phyloP scores from a whole-genome alignment of 2,888 invertebrate species.

The Onthophagus sagittarius region DNA sequence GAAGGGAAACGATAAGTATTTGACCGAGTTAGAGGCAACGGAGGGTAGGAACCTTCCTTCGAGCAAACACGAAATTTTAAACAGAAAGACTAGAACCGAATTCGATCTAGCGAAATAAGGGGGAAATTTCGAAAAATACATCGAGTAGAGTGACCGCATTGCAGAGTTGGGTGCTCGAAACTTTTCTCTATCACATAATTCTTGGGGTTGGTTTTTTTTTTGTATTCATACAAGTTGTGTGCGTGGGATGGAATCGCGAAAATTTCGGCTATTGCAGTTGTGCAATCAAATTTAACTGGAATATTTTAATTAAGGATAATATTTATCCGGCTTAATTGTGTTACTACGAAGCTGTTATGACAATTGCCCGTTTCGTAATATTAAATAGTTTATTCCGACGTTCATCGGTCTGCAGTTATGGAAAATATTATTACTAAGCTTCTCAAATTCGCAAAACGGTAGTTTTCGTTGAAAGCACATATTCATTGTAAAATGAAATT shows the following conservation, averaged over 20 bases:
- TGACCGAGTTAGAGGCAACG: neutral
- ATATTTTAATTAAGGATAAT: slow-evolving; percentile 8
- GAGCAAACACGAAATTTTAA: neutral
- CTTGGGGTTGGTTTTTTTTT: slow-evolving; percentile 1
- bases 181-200: neutral
- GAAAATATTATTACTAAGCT: neutral
- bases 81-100: neutral
- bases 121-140: neutral
- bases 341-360: neutral
- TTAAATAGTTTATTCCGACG: neutral
- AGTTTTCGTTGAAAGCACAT: too few species aligned
- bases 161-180: neutral
- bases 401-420: neutral
- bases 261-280: neutral
- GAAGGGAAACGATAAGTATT: slow-evolving; percentile 32
- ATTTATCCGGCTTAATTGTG: neutral
- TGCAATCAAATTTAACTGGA: neutral
- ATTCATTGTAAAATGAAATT: too few species aligned
- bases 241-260: too few species aligned
- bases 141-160: neutral
- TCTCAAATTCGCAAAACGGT: neutral
- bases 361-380: neutral
- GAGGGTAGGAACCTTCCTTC: neutral
- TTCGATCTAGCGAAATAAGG: neutral
- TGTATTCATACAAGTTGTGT: neutral